Percentiles rank a stretch among this genome's conserved stretches.
These are phyloP conservation scores for Pandion haliaetus DNA, from an alignment of 2,113 vertebrate genomes.

Conservation along the genomic window DNA sequence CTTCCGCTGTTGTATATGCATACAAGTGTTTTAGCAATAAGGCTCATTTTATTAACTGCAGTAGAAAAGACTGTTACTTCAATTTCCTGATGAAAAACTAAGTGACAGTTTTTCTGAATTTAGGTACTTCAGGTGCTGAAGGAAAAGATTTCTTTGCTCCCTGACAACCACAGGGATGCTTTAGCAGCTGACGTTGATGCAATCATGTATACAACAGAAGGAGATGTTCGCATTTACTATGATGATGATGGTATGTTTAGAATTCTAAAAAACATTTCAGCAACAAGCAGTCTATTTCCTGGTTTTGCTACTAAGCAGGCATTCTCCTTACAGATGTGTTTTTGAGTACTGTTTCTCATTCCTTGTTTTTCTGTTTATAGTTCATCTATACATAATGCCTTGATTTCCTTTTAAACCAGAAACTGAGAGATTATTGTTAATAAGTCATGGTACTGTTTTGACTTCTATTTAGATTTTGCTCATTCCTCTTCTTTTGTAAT, in stretches of 20 bases:
- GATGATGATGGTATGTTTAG: slow-evolving; percentile 84
- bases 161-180: slow-evolving; percentile 81
- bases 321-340: not conserved
- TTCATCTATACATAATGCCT: not conserved
- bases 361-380: not conserved
- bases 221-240: slow-evolving; percentile 89
- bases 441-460: not conserved
- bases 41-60: not conserved
- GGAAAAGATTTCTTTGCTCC: slow-evolving; percentile 82
- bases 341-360: not conserved
- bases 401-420: not conserved
- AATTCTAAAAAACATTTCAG: not conserved
- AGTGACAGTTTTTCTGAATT: slow-evolving; percentile 26
- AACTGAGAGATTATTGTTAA: not conserved
- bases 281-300: not conserved
- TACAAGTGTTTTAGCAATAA: not conserved
- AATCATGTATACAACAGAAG: slow-evolving; percentile 83
- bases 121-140: slow-evolving; percentile 85
- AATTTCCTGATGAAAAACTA: not conserved
- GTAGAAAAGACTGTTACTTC: not conserved
- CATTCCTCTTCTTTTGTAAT: not conserved
- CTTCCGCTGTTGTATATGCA: rapidly evolving
- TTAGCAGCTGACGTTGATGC: slow-evolving; percentile 85
- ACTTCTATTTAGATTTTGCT: not conserved
- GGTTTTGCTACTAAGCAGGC: not conserved